Evolutionary conservation across 2,888 invertebrate species (phyloP), one percentile per base, ranked within the genome.

Genomic region (Drosophila kanekoi): DNA sequence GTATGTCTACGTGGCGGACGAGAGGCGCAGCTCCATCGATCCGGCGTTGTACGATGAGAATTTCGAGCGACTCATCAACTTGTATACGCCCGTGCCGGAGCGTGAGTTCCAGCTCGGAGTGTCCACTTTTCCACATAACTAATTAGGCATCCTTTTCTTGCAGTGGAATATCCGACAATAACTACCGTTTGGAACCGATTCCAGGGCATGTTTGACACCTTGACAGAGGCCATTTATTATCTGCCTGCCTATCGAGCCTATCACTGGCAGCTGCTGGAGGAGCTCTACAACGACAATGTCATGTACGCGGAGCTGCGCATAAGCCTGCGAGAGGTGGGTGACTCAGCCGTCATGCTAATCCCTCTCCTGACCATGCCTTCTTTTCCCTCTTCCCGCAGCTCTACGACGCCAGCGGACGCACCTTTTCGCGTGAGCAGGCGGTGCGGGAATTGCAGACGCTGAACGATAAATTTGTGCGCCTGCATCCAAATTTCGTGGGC

Each of bases 251-350:
- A 93, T 82, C 93, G 94, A 58, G 93, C 93, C 13, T 94, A 94
- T 79, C 93, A 94, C 66, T 93, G 93, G 80, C 93, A 93, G 68
- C 91, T 93, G 40, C 91, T 95, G 4, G 89, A 93, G 52, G 94
- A 95, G 81, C 87, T 94, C 37, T 93, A 93, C 70, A 92, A 93
- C 0, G 95, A 95, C 80, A 95, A 95, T 72, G 92, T 95, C 0
- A 93, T 94, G 89, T 95, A 95, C 72, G 89, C 94, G 0, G 95
- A 95, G 87, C 72, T 95, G 6, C 92, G 95, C 45, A 68, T 88
- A 9, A 74, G 84, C 20, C 74, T 91, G 6, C 73, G 76, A 14
- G 75, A 73, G 74, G 92, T 92, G 10, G 48, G 72, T 3, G 10
- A n/a, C 5, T 8, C 3, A 6, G 1, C 4, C 11, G 0, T 9